Base-by-base conservation (phyloP, 2,113 vertebrate species). In the Cebidichthys violaceus region DNA sequence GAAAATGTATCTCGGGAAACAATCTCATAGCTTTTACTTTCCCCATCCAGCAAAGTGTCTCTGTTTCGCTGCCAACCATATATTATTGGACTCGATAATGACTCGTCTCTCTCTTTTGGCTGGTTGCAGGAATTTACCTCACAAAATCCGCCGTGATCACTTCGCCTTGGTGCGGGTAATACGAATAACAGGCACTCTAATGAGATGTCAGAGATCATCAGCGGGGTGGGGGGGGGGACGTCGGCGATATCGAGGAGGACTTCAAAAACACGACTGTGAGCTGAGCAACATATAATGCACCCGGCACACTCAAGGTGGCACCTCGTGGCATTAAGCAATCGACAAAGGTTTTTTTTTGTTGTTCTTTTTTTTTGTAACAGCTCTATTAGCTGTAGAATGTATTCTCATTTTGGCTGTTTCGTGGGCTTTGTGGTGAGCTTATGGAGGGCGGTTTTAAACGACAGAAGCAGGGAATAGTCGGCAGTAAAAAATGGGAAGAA, bases 321-420 rank as follows among this genome's bases (percentile, higher is more conserved):
- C 84, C 66, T 79, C 13, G 24, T 85, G 88, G 92, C 85, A 90
- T 90, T 87, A 89, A 88, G 82, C 62, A 93, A 91, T 85, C 80
- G 83, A 55, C 14, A 29, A 75, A 82, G 76, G 80, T 55, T 31
- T 61, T 83, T n/a, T 55, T 24, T 7, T 20, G 17, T 20, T 47
- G 79, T 55, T 31, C 57, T 83, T 52, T 4, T 17, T n/a, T 92
- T 78, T 61, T 93, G 75, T 87, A 93, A 94, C 92, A 84, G 65
- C 79, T 86, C 52, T 67, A 90, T 91, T 94, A 94, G 76, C 74
- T 65, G n/a, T 85, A 57, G 72, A 93, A 92, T 89, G 83, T 92
- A 90, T 88, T 79, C 88, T 89, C 83, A 87, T 71, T 93, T 66
- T 24, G 37, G 29, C 39, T 67, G 70, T 73, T 61, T 81, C n/a